Evolutionary conservation across 2,797 vertebrate genomes (phyloP).

Genomic region (Champsocephalus esox): DNA sequence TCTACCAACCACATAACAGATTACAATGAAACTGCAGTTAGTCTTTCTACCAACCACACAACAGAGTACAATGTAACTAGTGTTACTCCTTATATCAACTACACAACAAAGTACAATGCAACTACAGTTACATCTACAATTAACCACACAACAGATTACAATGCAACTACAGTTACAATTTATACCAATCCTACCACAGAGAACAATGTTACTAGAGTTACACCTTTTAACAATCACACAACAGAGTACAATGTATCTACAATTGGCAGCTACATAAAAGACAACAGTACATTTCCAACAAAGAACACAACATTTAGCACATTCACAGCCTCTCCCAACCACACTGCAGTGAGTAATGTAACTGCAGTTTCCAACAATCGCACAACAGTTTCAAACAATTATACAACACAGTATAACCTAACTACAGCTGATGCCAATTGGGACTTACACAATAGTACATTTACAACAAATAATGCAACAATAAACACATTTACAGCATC

Average conservation of each 20-base stretch:
- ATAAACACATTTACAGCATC: neutral
- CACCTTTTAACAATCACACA: neutral
- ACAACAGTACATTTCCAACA: neutral
- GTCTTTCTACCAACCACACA: neutral
- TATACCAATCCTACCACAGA: neutral
- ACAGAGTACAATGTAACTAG: neutral
- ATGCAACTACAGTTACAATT: conserved; percentile 2
- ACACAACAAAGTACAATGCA: conserved; percentile 2
- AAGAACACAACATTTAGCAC: neutral
- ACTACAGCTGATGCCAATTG: neutral
- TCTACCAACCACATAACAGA: no score
- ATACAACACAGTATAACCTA: neutral
- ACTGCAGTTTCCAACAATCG: neutral
- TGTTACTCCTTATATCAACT: neutral
- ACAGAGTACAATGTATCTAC: neutral
- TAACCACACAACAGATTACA: conserved; percentile 7
- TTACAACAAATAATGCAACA: conserved; percentile 10
- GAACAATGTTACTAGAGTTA: neutral
- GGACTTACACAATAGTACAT: neutral
- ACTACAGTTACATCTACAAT: neutral
- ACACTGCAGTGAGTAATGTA: neutral
- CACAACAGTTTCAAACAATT: neutral
- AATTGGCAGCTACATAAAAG: no score
- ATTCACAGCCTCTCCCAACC: neutral
- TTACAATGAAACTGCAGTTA: neutral